phyloP scores from a whole-genome alignment of 2,113 vertebrate genomes.

The Chlamydotis undulata region DNA sequence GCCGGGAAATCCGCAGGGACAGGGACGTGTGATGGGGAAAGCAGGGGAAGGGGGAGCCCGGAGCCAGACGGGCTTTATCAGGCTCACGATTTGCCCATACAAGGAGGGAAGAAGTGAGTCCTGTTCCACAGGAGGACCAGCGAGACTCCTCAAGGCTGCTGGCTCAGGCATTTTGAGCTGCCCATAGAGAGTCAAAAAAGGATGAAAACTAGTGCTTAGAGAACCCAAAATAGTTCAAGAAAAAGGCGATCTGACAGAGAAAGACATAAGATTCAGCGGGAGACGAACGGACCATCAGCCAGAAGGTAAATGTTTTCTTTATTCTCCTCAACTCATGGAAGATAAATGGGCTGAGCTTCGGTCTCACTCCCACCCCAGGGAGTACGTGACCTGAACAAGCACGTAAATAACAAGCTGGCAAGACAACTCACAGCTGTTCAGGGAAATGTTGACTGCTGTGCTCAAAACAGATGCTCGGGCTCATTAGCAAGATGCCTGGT shows the following conservation, averaged over 20 bases:
- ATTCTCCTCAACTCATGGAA: not conserved
- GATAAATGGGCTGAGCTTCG: not conserved
- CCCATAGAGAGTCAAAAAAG: constrained; percentile 21
- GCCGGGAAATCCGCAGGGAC: not conserved
- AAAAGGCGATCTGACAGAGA: constrained; percentile 2
- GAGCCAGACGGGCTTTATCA: not conserved
- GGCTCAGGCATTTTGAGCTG: not conserved
- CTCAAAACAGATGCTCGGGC: constrained; percentile 9
- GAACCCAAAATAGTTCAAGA: constrained; percentile 26
- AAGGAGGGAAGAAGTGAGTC: constrained; percentile 5
- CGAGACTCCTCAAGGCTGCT: not conserved
- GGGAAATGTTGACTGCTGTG: not conserved
- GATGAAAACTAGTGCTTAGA: constrained; percentile 9
- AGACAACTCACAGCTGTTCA: not conserved
- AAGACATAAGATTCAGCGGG: not conserved
- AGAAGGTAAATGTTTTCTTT: constrained; percentile 54
- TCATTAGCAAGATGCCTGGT: constrained; percentile 23
- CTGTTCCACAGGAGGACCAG: not conserved
- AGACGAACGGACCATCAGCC: not conserved
- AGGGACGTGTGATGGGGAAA: not conserved
- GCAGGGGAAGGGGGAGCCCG: not conserved
- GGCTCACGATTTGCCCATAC: not conserved
- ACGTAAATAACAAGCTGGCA: constrained; percentile 25
- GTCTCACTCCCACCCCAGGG: not conserved
- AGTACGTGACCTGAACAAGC: constrained; percentile 28